These are phyloP conservation scores for Perognathus longimembris DNA, from an alignment of 2,113 vertebrate species.

Conservation along the genomic window DNA sequence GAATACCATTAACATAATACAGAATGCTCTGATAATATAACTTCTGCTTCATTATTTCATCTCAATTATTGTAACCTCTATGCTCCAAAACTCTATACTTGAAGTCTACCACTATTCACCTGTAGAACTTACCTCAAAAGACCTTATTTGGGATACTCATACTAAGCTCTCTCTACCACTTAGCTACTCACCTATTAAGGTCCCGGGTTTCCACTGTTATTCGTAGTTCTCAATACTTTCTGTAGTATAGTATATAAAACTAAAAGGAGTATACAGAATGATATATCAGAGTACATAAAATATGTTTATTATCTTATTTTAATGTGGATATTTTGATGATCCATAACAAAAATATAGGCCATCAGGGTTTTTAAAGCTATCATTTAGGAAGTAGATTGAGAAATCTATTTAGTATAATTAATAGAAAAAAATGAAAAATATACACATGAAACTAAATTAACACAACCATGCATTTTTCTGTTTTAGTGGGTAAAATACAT, in stretches of 20 bases:
- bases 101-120: neutral
- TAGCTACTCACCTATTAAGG: neutral
- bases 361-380: neutral
- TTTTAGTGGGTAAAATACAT: neutral
- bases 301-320: neutral
- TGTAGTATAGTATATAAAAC: neutral
- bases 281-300: neutral
- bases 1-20: neutral
- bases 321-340: neutral
- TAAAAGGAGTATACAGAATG: neutral
- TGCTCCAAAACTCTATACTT: constrained; percentile 12
- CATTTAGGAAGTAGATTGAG: neutral
- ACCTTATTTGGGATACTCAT: neutral
- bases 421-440: constrained; percentile 24
- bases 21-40: neutral
- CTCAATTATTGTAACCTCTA: neutral
- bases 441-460: neutral
- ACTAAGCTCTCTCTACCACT: neutral
- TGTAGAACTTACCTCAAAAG: neutral
- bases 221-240: neutral
- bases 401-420: neutral
- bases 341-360: neutral
- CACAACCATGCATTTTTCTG: too few species aligned
- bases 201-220: neutral
- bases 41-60: neutral